Percentiles rank a stretch among this genome's conserved stretches.
phyloP scores from a whole-genome alignment of 2,797 vertebrate genomes.

The Pogonophryne albipinna region DNA sequence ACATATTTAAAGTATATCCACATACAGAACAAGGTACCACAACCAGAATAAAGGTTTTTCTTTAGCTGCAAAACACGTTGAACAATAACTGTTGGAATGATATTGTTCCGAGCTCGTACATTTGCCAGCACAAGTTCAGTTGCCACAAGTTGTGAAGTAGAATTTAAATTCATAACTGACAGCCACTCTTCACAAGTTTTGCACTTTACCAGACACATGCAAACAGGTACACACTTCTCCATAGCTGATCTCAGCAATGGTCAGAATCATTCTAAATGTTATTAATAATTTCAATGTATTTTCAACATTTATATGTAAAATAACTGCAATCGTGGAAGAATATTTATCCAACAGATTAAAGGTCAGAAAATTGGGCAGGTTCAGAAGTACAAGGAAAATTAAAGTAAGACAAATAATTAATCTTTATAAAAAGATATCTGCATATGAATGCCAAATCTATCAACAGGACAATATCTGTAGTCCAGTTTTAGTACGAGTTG shows the following conservation, averaged over 20 bases:
- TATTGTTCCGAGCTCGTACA: slow-evolving; percentile 3
- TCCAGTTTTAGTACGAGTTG: no score
- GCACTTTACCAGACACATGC: slow-evolving; percentile 33
- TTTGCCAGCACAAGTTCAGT: slow-evolving; percentile 4
- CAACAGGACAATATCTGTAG: no score
- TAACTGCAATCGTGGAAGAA: background rate
- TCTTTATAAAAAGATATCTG: no score
- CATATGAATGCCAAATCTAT: no score
- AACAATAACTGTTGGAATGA: background rate
- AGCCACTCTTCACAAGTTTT: slow-evolving; percentile 31
- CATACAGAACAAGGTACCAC: background rate
- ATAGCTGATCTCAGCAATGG: slow-evolving; percentile 9
- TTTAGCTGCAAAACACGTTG: background rate
- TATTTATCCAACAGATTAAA: background rate
- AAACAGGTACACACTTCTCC: slow-evolving; percentile 32
- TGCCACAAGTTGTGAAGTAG: no score
- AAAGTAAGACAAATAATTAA: background rate
- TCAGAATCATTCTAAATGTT: background rate
- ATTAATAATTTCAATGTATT: background rate
- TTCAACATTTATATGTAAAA: background rate
- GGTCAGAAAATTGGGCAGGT: background rate
- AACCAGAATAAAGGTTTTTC: background rate
- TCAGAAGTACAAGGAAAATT: background rate
- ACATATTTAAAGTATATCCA: background rate
- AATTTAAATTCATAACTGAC: slow-evolving; percentile 35